Conservation (phyloP, 2,888 invertebrate genomes). For the Aethes cnicana region DNA sequence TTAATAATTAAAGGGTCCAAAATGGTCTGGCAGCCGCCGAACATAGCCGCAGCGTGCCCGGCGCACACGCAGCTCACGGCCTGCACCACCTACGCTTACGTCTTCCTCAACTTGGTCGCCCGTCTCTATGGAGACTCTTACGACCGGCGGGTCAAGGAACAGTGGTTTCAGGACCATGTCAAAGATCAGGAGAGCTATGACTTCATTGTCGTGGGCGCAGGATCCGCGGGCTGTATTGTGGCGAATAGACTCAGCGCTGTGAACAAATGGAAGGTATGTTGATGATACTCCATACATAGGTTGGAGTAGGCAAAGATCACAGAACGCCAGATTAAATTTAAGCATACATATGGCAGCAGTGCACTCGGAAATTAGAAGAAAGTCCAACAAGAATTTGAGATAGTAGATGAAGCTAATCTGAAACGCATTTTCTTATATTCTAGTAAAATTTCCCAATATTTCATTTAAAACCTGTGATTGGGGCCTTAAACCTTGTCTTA, state of each 20-base stretch:
- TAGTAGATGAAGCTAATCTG: too few relatives aligned
- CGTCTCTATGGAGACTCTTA: constrained; percentile 51
- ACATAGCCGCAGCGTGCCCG: constrained; percentile 43
- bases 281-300: too few relatives aligned
- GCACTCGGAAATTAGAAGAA: too few relatives aligned
- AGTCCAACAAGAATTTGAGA: too few relatives aligned
- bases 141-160: constrained; percentile 39
- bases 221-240: constrained; percentile 27
- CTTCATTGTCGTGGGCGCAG: constrained; percentile 33
- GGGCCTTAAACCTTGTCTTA: too few relatives aligned
- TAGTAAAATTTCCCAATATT: too few relatives aligned
- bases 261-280: constrained; percentile 30
- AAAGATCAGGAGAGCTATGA: constrained; percentile 24
- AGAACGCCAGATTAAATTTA: too few relatives aligned
- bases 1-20: too few relatives aligned
- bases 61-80: constrained; percentile 46
- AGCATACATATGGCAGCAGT: too few relatives aligned
- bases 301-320: too few relatives aligned
- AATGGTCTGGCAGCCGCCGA: constrained; percentile 44
- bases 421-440: too few relatives aligned
- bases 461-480: too few relatives aligned
- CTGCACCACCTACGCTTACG: constrained; percentile 51
- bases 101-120: constrained; percentile 53
- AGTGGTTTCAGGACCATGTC: not conserved
- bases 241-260: constrained; percentile 31